Evolutionary conservation across 2,888 invertebrate species (phyloP).

Genomic region (Mythimna vitellina): DNA sequence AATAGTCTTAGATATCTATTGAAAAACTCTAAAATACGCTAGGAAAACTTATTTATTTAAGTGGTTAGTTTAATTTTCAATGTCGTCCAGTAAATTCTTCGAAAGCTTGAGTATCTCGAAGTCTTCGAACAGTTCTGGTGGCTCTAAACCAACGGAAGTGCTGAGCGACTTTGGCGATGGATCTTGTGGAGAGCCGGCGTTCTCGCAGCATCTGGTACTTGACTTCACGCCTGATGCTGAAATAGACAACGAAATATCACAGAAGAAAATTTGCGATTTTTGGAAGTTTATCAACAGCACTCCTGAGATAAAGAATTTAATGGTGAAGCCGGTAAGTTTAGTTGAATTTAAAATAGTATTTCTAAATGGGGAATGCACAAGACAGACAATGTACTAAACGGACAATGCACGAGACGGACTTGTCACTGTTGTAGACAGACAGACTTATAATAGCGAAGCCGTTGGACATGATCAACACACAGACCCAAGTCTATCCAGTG

Average conservation of each 20-base stretch:
- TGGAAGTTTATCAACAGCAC: conserved; percentile 68
- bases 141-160: not conserved
- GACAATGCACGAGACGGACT: too few relatives aligned
- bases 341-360: not conserved
- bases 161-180: conserved; percentile 50
- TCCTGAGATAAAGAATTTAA: conserved; percentile 63
- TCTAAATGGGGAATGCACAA: too few relatives aligned
- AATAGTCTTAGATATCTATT: not conserved
- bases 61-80: conserved; percentile 1
- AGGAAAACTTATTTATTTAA: not conserved
- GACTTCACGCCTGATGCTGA: conserved; percentile 64
- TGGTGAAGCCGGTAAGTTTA: conserved; percentile 65
- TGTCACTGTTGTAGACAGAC: too few relatives aligned
- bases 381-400: too few relatives aligned
- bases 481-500: not conserved
- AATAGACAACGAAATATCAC: conserved; percentile 65
- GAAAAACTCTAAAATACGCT: not conserved
- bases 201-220: conserved; percentile 38
- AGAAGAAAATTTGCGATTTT: conserved; percentile 70
- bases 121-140: not conserved
- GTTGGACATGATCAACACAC: not conserved
- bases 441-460: not conserved
- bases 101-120: too few relatives aligned
- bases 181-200: conserved; percentile 52
- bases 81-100: not conserved